Base-by-base conservation (phyloP, 2,888 invertebrate species). In the Rugalucina vietnamica region DNA sequence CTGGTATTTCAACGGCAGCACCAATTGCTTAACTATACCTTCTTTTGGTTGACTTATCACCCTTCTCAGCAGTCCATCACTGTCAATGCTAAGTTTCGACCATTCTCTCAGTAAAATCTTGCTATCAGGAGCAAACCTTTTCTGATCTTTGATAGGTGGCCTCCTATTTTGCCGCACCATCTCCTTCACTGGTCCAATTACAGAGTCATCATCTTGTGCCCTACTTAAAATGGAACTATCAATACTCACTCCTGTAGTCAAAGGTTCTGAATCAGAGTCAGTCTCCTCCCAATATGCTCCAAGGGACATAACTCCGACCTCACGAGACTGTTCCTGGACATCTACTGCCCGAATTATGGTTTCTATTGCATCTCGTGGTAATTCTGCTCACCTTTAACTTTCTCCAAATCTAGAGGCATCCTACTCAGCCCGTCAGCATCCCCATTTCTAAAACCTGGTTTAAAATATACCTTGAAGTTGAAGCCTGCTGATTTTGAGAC, bases 401-500 rank as follows among this genome's bases (percentile, higher is more conserved):
- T 21, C 18, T 71, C 71, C n/a, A n/a, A n/a, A 39, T 71, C 36
- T 32, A 79, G 18, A 24, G 79, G 78, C 71, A 81, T 43, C 21
- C 77, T 50, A 65, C 78, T 74, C 70, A 85, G 60, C 5, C 57
- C 75, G 39, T 85, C 77, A 5, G 84, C 81, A 70, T 81, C 78
- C 2, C 32, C 34, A 27, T 77, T 81, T 18, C 36, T 21, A 27
- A 29, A 34, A 4, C 75, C 81, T 21, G 84, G 81, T 39, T 81
- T 84, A 50, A 81, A 65, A n/a, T 69, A 36, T 5, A 76, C 60
- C 14, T 72, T 77, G 60, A 83, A 83, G 24, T 54, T 49, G 32
- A 79, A 82, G 37, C 79, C 79, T 24, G 74, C 73, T 10, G 76
- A 54, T 14, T 83, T 79, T 18, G 79, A 49, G 37, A 83, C 79